A percentile compares a stretch with the other conserved stretches of the same genome.
Evolutionary conservation across 2,888 invertebrate species (phyloP).

Genomic region (Melanchra persicariae): DNA sequence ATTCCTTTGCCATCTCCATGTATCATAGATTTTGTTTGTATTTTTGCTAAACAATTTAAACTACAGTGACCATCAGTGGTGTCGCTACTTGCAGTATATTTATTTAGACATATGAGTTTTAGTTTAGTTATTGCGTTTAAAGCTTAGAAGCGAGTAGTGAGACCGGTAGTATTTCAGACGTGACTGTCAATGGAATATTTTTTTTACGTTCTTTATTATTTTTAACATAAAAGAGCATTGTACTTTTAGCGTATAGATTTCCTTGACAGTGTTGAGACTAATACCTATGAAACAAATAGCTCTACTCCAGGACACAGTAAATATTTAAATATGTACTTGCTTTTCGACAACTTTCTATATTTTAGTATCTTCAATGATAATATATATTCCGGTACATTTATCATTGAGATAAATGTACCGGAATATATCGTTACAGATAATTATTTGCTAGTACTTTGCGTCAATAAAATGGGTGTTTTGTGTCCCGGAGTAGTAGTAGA

Average conservation of each 20-base stretch:
- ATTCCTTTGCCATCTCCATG: slow-evolving; percentile 59
- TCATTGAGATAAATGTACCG: too few relatives aligned
- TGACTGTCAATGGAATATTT: slow-evolving; percentile 43
- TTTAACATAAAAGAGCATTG: slow-evolving; percentile 18
- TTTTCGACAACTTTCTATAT: neutral
- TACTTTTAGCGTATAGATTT: slow-evolving; percentile 50
- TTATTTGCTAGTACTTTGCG: neutral
- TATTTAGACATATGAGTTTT: slow-evolving; percentile 52
- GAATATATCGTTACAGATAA: too few relatives aligned
- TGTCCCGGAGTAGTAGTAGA: slow-evolving; percentile 29
- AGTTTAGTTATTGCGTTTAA: slow-evolving; percentile 48
- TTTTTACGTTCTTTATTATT: slow-evolving; percentile 24
- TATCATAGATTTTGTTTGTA: slow-evolving; percentile 55
- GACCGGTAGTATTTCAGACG: slow-evolving; percentile 31
- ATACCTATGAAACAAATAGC: neutral
- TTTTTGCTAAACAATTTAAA: slow-evolving; percentile 60
- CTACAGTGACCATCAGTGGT: slow-evolving; percentile 30
- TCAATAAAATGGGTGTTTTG: neutral
- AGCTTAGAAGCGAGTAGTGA: slow-evolving; percentile 44
- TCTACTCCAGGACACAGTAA: slow-evolving; percentile 23
- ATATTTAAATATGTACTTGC: neutral
- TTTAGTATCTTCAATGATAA: neutral
- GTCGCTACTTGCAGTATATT: slow-evolving; percentile 52
- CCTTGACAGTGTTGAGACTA: slow-evolving; percentile 35
- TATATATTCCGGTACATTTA: too few relatives aligned